These are phyloP conservation scores for Streblospio benedicti DNA, from an alignment of 1,140 invertebrate genomes.

Conservation along the genomic window DNA sequence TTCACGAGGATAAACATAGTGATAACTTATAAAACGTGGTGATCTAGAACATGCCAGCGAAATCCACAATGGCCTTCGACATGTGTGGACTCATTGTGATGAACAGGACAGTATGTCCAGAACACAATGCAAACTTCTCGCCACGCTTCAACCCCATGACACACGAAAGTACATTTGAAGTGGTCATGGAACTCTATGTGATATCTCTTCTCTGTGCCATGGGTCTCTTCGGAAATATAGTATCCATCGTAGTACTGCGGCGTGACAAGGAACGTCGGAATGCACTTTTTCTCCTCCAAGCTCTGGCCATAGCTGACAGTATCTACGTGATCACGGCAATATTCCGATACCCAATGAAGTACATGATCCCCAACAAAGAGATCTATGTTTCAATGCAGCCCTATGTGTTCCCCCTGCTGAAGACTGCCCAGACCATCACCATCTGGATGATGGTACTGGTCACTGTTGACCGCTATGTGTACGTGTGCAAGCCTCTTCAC, in stretches of 20 bases:
- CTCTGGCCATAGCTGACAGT: constrained; percentile 8
- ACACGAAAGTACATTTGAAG: too few relatives aligned
- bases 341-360: constrained; percentile 10
- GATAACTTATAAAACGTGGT: too few relatives aligned
- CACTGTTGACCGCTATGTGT: constrained; percentile 10
- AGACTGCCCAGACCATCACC: constrained; percentile 12
- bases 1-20: too few relatives aligned
- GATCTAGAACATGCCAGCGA: too few relatives aligned
- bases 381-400: constrained; percentile 4
- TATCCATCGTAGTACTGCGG: constrained; percentile 9
- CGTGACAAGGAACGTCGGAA: constrained; percentile 11
- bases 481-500: constrained; percentile 4
- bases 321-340: constrained; percentile 9
- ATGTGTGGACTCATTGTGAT: too few relatives aligned
- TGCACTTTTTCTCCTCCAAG: constrained; percentile 11
- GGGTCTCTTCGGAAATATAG: constrained; percentile 10
- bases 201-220: background rate
- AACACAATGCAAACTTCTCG: too few relatives aligned
- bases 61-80: too few relatives aligned
- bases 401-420: constrained; percentile 7
- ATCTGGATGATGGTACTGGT: constrained; percentile 17
- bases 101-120: too few relatives aligned
- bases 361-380: background rate
- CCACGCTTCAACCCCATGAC: too few relatives aligned
- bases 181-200: constrained; percentile 11